phyloP scores from a whole-genome alignment of 2,888 invertebrate genomes.

The Hemithea aestivaria region DNA sequence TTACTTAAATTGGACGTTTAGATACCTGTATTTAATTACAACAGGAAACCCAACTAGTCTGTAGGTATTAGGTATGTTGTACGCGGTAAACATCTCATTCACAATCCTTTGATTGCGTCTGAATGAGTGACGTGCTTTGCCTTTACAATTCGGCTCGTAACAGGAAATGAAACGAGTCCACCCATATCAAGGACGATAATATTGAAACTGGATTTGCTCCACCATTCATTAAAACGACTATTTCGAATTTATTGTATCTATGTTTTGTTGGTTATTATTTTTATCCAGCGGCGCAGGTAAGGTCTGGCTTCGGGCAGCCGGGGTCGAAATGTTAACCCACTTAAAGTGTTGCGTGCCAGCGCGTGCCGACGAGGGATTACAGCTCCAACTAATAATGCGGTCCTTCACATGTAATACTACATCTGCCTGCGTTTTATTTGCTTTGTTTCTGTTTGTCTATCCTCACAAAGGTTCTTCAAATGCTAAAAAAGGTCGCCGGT shows the following conservation, averaged over 20 bases:
- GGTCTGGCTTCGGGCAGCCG: slow-evolving; percentile 55
- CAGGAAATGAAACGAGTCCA: slow-evolving; percentile 72
- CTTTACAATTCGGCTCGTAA: slow-evolving; percentile 64
- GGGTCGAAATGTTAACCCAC: slow-evolving; percentile 66
- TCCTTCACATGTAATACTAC: slow-evolving; percentile 47
- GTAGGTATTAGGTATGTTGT: slow-evolving; percentile 40
- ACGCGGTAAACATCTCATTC: slow-evolving; percentile 72
- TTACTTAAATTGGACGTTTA: slow-evolving; percentile 12
- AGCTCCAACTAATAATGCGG: slow-evolving; percentile 43
- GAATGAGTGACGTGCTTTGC: slow-evolving; percentile 74
- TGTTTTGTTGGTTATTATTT: slow-evolving; percentile 9
- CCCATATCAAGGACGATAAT: slow-evolving; percentile 69
- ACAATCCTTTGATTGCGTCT: slow-evolving; percentile 71
- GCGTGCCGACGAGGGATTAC: slow-evolving; percentile 60
- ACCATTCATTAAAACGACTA: slow-evolving; percentile 32
- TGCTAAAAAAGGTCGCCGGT: too few relatives aligned
- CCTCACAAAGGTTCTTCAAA: neutral
- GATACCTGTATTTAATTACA: slow-evolving; percentile 32
- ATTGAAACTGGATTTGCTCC: slow-evolving; percentile 54
- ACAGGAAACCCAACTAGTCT: slow-evolving; percentile 59
- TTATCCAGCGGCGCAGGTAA: slow-evolving; percentile 26
- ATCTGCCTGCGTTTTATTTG: slow-evolving; percentile 39
- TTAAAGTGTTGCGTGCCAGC: slow-evolving; percentile 59
- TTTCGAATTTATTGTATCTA: slow-evolving; percentile 17
- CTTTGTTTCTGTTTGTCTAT: slow-evolving; percentile 10